These are phyloP conservation scores for Trididemnum miniatum DNA, from an alignment of 23 tunicate species.

Conservation along the genomic window DNA sequence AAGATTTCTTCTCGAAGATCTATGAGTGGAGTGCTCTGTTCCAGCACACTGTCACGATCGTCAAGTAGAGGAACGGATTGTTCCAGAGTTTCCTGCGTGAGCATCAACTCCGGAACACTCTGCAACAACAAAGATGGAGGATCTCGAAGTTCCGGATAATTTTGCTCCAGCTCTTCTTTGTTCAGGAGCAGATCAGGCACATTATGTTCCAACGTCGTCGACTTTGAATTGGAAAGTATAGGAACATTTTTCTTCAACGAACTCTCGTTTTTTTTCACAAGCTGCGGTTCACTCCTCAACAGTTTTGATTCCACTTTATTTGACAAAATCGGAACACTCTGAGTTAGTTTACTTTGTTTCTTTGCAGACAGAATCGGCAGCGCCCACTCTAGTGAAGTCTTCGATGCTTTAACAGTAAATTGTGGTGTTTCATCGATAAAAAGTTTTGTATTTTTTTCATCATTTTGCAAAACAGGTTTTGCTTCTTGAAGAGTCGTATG, in stretches of 20 bases:
- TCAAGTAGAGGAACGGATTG: slow-evolving; percentile 23
- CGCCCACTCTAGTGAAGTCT: slow-evolving; percentile 12
- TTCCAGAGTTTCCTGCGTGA: slow-evolving; percentile 10
- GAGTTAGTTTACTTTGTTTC: not conserved
- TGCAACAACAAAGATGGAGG: slow-evolving; percentile 23
- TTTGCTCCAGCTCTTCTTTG: slow-evolving; percentile 10
- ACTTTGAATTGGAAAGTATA: not conserved
- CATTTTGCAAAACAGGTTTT: slow-evolving; percentile 17
- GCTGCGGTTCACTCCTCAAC: slow-evolving; percentile 9
- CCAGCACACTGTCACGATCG: not conserved
- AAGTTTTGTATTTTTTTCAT: slow-evolving; percentile 24
- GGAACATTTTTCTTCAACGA: slow-evolving; percentile 34
- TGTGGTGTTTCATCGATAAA: slow-evolving; percentile 25
- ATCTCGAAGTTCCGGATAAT: slow-evolving; percentile 7
- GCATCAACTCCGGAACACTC: slow-evolving; percentile 18
- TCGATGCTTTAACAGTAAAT: slow-evolving; percentile 21
- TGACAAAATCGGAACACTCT: slow-evolving; percentile 19
- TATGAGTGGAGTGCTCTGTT: slow-evolving; percentile 14
- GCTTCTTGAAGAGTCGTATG: slow-evolving; percentile 11
- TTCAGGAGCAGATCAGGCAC: slow-evolving; percentile 7
- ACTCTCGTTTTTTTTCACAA: not conserved
- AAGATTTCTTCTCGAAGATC: slow-evolving; percentile 3
- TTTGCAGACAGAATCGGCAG: slow-evolving; percentile 18
- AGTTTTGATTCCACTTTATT: slow-evolving; percentile 19
- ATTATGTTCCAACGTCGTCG: not conserved